Conservation (phyloP, 2,797 vertebrate genomes). For the Eulemur coronatus region DNA sequence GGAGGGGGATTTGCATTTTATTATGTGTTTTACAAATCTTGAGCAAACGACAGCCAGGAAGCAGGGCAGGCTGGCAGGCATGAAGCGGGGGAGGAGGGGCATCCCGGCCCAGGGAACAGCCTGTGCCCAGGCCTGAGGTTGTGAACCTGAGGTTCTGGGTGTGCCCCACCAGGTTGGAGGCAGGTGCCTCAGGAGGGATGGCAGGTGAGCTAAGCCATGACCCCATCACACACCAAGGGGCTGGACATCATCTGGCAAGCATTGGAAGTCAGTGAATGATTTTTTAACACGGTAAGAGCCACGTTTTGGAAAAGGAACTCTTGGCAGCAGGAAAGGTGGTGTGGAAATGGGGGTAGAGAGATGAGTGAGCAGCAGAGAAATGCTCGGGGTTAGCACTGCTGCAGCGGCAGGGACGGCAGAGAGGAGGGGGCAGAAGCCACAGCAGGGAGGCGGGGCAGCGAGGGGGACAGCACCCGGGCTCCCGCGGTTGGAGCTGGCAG, state of each 20-base stretch:
- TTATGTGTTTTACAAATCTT: not conserved
- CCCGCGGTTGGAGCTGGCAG: not conserved
- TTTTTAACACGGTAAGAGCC: not conserved
- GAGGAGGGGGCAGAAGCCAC: not conserved
- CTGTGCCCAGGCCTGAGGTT: not conserved
- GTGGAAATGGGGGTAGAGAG: not conserved
- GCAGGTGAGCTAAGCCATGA: not conserved
- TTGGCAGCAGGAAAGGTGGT: too few species aligned
- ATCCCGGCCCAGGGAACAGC: not conserved
- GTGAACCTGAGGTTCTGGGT: not conserved
- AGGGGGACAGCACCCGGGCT: not conserved
- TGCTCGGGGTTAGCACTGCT: not conserved
- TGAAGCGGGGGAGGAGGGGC: not conserved
- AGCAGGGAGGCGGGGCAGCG: not conserved
- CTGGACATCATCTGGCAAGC: not conserved
- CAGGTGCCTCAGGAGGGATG: not conserved
- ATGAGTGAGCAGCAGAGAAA: not conserved
- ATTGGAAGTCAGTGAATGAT: not conserved
- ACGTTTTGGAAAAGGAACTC: not conserved
- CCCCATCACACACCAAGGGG: not conserved
- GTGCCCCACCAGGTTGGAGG: not conserved
- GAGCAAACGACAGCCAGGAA: not conserved
- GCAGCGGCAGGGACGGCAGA: not conserved
- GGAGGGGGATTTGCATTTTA: not conserved
- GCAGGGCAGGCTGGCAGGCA: not conserved